Evolutionary conservation across 2,888 invertebrate genomes (phyloP), one percentile per base, ranked within the genome.

Genomic region (Temnothorax unifasciatus): DNA sequence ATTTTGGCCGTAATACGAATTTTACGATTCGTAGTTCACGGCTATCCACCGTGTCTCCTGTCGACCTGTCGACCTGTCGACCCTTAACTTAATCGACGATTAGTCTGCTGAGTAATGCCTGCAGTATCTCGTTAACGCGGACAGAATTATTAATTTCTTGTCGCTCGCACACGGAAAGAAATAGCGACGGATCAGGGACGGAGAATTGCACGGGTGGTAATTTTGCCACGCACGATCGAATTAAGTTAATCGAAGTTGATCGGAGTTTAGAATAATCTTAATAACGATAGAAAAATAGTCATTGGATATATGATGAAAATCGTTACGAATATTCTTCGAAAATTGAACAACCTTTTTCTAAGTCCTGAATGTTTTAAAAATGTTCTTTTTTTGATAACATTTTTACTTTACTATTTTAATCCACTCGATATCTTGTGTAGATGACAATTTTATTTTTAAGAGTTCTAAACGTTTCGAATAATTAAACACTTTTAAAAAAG

Each of bases 61-160:
- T 21, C 21, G 21, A 21, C 21, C 21, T n/a, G n/a, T n/a, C n/a
- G n/a, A n/a, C 21, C 21, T 21, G 21, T 21, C 21, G 21, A 21
- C 21, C 21, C 21, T 29, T 29, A 29, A 29, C 5, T 11, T 21
- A 64, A 64, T 64, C 41, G 41, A 0, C 64, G 8, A 64, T 64
- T 21, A 41, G 64, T 41, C 44, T 44, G 64, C 64, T 44, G 64
- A 66, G 64, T 25, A 66, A 66, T 66, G 64, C n/a, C 25, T 1
- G 44, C 41, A 0, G 25, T 66, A 15, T 25, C 44, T 25, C 3
- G 15, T 38, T 63, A 38, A 21, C 44, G 25, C 15, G 25, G 21
- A 25, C 9, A 9, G 64, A 66, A 66, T 66, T 15, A 25, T 44
- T 66, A 25, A 66, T 44, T 15, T 44, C 15, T 44, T 15, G 15